Evolutionary conservation across 2,888 invertebrate genomes (phyloP).

Genomic region (Bugulina stolonifera): DNA sequence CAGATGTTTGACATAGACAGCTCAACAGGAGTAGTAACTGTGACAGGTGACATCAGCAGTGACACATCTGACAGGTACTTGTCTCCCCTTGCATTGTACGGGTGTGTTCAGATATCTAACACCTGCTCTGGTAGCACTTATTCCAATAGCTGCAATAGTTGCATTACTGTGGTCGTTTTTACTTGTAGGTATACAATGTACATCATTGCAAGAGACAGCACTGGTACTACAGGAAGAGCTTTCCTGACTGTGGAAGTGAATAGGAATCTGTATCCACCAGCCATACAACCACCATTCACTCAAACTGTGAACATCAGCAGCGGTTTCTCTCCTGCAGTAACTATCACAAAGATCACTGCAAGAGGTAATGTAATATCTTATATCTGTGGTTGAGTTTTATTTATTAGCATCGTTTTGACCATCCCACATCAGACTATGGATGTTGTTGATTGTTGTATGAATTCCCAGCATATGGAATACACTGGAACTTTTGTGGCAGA

Average conservation of each 20-base stretch:
- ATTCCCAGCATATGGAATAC: no score
- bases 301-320: neutral
- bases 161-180: neutral
- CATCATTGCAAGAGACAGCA: neutral
- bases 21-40: neutral
- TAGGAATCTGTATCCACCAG: constrained; percentile 12
- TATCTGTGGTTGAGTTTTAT: no score
- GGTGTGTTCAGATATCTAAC: no score
- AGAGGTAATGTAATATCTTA: neutral
- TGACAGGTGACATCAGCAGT: neutral
- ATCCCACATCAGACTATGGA: no score
- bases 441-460: no score
- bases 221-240: neutral
- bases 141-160: no score
- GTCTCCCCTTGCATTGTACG: no score
- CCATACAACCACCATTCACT: neutral
- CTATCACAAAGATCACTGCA: neutral
- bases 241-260: neutral
- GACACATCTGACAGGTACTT: neutral
- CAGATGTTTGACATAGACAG: neutral
- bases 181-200: constrained; percentile 12
- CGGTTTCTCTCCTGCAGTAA: neutral
- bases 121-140: no score
- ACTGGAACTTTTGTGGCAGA: no score
- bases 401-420: no score